A percentile compares a stretch with the other conserved stretches of the same genome.
Evolutionary conservation across 2,797 vertebrate genomes (phyloP).

Genomic region (Morus bassanus): DNA sequence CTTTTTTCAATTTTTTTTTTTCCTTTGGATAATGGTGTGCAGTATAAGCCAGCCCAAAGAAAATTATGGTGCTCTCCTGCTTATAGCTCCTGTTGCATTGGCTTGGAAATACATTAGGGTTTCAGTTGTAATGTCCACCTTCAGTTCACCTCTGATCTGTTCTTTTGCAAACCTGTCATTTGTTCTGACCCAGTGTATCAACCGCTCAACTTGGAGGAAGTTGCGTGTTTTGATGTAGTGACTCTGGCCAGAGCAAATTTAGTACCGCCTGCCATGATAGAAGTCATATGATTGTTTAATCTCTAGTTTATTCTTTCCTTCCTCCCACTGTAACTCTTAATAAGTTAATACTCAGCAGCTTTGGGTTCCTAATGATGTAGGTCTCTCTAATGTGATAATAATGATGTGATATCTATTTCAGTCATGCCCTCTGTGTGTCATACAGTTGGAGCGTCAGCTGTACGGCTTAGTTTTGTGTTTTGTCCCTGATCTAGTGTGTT

Average conservation of each 20-base stretch:
- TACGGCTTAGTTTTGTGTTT: not conserved
- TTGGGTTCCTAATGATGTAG: not conserved
- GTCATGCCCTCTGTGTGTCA: not conserved
- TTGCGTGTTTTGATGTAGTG: conserved; percentile 13
- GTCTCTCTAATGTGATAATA: not conserved
- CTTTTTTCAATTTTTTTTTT: not conserved
- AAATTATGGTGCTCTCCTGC: not conserved
- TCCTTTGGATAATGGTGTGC: not conserved
- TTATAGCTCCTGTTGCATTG: not conserved
- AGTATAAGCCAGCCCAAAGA: not conserved
- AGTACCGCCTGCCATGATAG: not conserved
- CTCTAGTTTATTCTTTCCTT: not conserved
- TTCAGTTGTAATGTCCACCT: not conserved
- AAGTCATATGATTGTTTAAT: not conserved
- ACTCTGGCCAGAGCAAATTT: not conserved
- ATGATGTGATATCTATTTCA: not conserved
- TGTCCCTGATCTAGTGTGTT: not conserved
- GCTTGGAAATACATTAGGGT: not conserved
- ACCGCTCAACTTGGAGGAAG: not conserved
- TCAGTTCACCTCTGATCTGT: conserved; percentile 13
- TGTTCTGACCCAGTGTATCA: not conserved
- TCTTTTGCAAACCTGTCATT: not conserved
- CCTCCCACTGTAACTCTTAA: not conserved
- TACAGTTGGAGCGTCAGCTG: not conserved
- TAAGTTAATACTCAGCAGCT: not conserved